Evolutionary conservation across 2,113 vertebrate species (phyloP).

Genomic region (Edolisoma coerulescens): DNA sequence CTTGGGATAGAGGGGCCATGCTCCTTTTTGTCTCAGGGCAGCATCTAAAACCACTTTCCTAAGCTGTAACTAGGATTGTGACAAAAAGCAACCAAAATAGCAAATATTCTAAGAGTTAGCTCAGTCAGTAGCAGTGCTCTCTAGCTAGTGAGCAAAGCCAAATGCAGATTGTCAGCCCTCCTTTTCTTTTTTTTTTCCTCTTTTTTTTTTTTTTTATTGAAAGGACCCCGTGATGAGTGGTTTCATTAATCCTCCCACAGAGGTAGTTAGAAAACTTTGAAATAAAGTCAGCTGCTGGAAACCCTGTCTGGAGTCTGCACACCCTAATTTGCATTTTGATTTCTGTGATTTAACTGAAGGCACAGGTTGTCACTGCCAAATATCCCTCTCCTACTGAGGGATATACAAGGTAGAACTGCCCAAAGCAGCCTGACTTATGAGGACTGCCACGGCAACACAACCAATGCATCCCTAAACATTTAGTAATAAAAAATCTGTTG

Average conservation of each 20-base stretch:
- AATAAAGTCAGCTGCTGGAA: slow-evolving; percentile 68
- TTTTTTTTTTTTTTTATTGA: background rate
- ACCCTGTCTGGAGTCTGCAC: slow-evolving; percentile 51
- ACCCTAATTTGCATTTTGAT: slow-evolving; percentile 80
- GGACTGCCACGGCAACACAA: slow-evolving; percentile 64
- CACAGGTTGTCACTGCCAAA: slow-evolving; percentile 84
- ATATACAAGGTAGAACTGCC: slow-evolving; percentile 80
- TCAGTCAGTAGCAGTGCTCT: background rate
- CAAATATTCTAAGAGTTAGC: background rate
- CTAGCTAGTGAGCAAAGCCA: background rate
- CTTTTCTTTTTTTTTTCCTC: background rate
- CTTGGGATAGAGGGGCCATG: background rate
- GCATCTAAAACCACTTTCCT: background rate
- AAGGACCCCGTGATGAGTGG: background rate
- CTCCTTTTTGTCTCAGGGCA: background rate
- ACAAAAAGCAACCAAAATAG: background rate
- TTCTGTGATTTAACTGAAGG: slow-evolving; percentile 81
- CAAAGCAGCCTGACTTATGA: slow-evolving; percentile 80
- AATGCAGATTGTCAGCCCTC: background rate
- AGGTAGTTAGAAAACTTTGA: slow-evolving; percentile 60
- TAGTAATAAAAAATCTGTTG: slow-evolving; percentile 94
- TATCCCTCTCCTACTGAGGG: slow-evolving; percentile 67
- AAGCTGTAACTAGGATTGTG: background rate
- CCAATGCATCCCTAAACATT: slow-evolving; percentile 77
- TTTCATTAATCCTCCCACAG: slow-evolving; percentile 31